A percentile compares a stretch with the other conserved stretches of the same genome.
These are phyloP conservation scores for Neolamprologus brichardi DNA, from an alignment of 2,113 vertebrate genomes.

Conservation along the genomic window DNA sequence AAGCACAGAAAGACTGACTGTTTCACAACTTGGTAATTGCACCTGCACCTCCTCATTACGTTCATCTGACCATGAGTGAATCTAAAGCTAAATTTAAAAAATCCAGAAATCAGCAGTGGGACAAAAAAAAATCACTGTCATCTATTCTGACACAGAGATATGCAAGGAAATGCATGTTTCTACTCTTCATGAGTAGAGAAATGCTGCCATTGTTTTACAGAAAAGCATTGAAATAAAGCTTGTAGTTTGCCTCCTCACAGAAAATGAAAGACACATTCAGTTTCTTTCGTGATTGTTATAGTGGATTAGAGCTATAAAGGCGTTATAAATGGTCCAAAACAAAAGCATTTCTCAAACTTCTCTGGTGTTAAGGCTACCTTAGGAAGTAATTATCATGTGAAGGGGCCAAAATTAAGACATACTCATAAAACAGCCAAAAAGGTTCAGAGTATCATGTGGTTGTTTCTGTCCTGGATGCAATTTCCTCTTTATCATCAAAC, in stretches of 20 bases:
- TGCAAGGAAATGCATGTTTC: not conserved
- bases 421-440: not conserved
- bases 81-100: not conserved
- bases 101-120: not conserved
- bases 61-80: not conserved
- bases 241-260: not conserved
- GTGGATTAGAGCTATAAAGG: not conserved
- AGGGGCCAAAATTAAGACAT: not conserved
- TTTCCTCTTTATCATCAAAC: not conserved
- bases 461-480: not conserved
- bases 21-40: constrained; percentile 56
- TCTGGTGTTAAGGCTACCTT: not conserved
- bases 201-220: not conserved
- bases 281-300: not conserved
- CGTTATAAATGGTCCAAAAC: not conserved
- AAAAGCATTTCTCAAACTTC: not conserved
- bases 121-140: not conserved
- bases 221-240: not conserved
- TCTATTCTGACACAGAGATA: not conserved
- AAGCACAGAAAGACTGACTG: constrained; percentile 42
- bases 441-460: not conserved
- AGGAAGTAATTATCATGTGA: not conserved
- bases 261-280: not conserved
- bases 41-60: constrained; percentile 31
- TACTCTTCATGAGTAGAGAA: not conserved